Percentiles rank a stretch among this genome's conserved stretches.
phyloP scores from a whole-genome alignment of 2,113 vertebrate species.

The Illadopsis cleaveri region DNA sequence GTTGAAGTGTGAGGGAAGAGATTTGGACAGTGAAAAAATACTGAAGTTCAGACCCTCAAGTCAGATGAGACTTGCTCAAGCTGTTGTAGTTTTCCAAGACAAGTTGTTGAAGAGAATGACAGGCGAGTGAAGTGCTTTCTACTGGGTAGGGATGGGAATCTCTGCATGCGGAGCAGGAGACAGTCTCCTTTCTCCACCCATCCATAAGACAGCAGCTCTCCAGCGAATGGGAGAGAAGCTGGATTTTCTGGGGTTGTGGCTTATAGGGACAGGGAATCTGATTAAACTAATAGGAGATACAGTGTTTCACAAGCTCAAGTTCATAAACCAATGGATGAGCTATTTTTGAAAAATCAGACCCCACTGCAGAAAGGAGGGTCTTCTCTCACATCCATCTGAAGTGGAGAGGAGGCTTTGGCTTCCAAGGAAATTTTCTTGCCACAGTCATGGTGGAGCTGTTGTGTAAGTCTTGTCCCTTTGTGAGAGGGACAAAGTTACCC shows the following conservation, averaged over 20 bases:
- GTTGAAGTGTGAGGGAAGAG: not conserved
- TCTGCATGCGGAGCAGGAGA: rapidly evolving
- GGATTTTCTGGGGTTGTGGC: not conserved
- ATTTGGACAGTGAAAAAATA: not conserved
- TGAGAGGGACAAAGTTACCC: not conserved
- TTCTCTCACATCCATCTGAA: rapidly evolving
- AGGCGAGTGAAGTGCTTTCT: not conserved
- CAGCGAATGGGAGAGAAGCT: not conserved
- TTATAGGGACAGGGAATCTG: not conserved
- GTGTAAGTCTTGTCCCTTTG: not conserved
- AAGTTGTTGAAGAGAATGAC: not conserved
- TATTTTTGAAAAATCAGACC: not conserved
- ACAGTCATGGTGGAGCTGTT: not conserved
- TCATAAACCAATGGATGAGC: not conserved
- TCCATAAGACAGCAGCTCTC: not conserved
- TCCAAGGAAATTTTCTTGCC: not conserved
- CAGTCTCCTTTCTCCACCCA: not conserved
- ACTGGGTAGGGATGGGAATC: not conserved
- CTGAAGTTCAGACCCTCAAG: not conserved
- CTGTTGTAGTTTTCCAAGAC: not conserved
- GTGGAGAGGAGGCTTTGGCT: not conserved
- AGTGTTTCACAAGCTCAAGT: not conserved
- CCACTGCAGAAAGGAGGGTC: not conserved
- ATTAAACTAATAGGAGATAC: not conserved
- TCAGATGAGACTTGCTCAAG: not conserved